A percentile compares a stretch with the other conserved stretches of the same genome.
phyloP scores from a whole-genome alignment of 2,797 vertebrate genomes.

The Protosalanx chinensis region DNA sequence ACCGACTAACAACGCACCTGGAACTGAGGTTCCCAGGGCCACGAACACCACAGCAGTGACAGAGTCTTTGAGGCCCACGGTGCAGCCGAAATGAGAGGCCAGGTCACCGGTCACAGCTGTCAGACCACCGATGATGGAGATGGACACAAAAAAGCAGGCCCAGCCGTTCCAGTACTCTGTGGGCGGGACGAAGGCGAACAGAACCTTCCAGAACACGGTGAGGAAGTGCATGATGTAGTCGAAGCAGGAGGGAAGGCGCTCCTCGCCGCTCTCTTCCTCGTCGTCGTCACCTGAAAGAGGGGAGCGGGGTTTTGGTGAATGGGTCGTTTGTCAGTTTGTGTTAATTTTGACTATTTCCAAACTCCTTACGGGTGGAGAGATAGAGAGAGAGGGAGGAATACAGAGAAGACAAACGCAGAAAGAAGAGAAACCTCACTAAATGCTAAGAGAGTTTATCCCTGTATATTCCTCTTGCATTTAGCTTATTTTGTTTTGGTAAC shows the following conservation, averaged over 20 bases:
- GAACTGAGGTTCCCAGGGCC: conserved; percentile 84
- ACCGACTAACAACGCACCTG: conserved; percentile 68
- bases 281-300: conserved; percentile 77
- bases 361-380: background rate
- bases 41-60: conserved; percentile 87
- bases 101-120: conserved; percentile 85
- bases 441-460: background rate
- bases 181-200: conserved; percentile 86
- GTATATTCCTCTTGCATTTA: too few relatives aligned
- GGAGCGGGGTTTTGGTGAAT: background rate
- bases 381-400: conserved; percentile 15
- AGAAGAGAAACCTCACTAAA: background rate
- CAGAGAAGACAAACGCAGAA: conserved; percentile 3
- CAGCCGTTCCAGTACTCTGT: conserved; percentile 89
- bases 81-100: conserved; percentile 86
- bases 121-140: conserved; percentile 80
- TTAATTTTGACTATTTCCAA: too few relatives aligned
- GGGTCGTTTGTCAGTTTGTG: too few relatives aligned
- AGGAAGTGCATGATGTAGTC: conserved; percentile 92
- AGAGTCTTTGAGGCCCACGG: conserved; percentile 83
- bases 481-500: background rate
- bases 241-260: conserved; percentile 83
- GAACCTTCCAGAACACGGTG: conserved; percentile 87
- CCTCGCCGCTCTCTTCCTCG: conserved; percentile 83
- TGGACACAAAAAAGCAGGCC: conserved; percentile 86